A percentile compares a stretch with the other conserved stretches of the same genome.
Conservation (phyloP, 2,113 vertebrate species). For the Rhombomys opimus region DNA sequence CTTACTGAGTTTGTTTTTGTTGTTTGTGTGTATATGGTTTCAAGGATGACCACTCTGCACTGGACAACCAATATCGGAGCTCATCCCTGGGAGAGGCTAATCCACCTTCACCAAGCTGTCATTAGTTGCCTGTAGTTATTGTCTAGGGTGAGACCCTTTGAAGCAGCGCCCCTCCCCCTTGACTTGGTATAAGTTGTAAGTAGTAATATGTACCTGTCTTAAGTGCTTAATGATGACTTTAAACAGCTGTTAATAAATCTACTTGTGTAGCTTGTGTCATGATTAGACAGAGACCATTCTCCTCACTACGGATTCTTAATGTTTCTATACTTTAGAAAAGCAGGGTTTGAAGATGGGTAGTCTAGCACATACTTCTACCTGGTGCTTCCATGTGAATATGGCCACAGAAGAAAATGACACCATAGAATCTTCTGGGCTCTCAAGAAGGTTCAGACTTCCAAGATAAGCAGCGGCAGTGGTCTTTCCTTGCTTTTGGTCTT, state of each 20-base stretch:
- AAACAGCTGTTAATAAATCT: neutral
- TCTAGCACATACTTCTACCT: neutral
- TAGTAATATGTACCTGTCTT: neutral
- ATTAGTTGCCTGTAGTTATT: neutral
- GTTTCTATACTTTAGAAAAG: neutral
- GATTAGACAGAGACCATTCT: neutral
- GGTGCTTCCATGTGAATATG: neutral
- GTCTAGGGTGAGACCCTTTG: neutral
- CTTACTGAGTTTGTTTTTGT: neutral
- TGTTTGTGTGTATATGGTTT: neutral
- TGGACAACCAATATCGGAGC: neutral
- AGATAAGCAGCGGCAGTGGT: neutral
- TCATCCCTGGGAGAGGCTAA: neutral
- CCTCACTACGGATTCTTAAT: neutral
- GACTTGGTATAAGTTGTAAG: neutral
- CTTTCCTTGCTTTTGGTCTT: slow-evolving; percentile 23
- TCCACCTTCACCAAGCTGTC: neutral
- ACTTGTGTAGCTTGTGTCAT: neutral
- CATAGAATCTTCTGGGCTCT: neutral
- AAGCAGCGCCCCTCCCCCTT: neutral
- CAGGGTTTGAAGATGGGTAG: neutral
- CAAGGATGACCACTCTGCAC: neutral
- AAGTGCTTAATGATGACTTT: neutral
- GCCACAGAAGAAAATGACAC: neutral
- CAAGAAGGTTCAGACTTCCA: neutral